Evolutionary conservation across 1,140 invertebrate genomes (phyloP).

Genomic region (Aphelinus certus): DNA sequence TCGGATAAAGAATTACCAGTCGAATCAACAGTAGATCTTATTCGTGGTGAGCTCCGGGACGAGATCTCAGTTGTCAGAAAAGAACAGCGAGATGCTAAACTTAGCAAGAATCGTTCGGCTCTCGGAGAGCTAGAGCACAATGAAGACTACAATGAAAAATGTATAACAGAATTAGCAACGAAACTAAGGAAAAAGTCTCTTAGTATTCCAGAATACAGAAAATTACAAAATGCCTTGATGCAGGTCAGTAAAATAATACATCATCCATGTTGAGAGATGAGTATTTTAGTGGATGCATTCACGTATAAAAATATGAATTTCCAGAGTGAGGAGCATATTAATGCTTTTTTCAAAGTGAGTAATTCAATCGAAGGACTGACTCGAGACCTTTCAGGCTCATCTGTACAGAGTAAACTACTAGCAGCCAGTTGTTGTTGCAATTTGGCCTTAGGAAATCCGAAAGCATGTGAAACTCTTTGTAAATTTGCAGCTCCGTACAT

Average conservation of each 20-base stretch:
- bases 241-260: slow-evolving; percentile 49
- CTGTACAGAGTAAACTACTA: slow-evolving; percentile 52
- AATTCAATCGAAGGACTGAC: slow-evolving; percentile 52
- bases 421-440: slow-evolving; percentile 63
- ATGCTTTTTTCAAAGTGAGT: slow-evolving; percentile 55
- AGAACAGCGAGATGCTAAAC: slow-evolving; percentile 38
- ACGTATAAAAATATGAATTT: slow-evolving; percentile 29
- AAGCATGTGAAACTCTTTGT: slow-evolving; percentile 53
- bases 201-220: slow-evolving; percentile 48
- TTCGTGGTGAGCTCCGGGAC: slow-evolving; percentile 43
- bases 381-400: slow-evolving; percentile 56
- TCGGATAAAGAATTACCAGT: no score
- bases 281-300: slow-evolving; percentile 13
- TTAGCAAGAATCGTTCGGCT: slow-evolving; percentile 49
- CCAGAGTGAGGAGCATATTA: slow-evolving; percentile 57
- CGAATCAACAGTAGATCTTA: slow-evolving; percentile 16
- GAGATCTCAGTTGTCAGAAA: slow-evolving; percentile 46
- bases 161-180: slow-evolving; percentile 44
- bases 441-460: slow-evolving; percentile 58
- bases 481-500: slow-evolving; percentile 59
- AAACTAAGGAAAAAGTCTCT: slow-evolving; percentile 52
- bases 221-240: slow-evolving; percentile 56
- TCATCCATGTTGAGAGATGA: slow-evolving; percentile 24
- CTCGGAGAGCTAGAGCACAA: slow-evolving; percentile 44
- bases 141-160: slow-evolving; percentile 27